Percentiles rank a stretch among this genome's conserved stretches.
phyloP scores from a whole-genome alignment of 2,113 vertebrate species.

The Nematolebias whitei region DNA sequence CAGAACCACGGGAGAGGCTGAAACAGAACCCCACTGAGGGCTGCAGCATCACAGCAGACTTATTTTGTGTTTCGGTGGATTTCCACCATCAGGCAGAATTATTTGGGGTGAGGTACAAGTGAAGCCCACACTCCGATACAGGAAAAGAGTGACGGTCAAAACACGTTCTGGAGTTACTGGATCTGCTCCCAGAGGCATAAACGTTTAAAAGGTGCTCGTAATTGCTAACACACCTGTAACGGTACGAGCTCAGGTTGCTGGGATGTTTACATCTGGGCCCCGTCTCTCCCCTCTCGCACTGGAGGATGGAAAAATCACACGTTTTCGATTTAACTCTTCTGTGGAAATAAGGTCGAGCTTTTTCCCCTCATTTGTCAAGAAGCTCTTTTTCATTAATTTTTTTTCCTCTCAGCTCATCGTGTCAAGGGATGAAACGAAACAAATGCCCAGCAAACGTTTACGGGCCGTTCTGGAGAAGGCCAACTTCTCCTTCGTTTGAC shows the following conservation, averaged over 20 bases:
- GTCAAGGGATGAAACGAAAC: conserved; percentile 20
- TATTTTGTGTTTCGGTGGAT: conserved; percentile 25
- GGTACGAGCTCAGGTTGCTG: conserved; percentile 58
- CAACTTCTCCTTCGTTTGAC: conserved; percentile 36
- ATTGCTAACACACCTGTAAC: conserved; percentile 84
- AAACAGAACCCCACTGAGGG: too few species aligned
- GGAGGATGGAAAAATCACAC: conserved; percentile 62
- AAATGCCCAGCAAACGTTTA: conserved; percentile 6
- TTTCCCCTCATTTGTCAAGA: conserved; percentile 39
- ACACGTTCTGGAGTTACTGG: conserved; percentile 70
- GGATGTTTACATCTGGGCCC: conserved; percentile 72
- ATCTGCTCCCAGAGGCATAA: conserved; percentile 66
- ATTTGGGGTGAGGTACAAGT: conserved; percentile 30
- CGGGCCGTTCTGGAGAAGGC: conserved; percentile 30
- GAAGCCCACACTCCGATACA: conserved; percentile 43
- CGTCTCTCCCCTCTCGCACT: conserved; percentile 46
- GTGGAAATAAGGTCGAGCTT: conserved; percentile 31
- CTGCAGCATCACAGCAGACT: neutral
- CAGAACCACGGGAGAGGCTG: too few species aligned
- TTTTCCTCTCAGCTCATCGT: neutral
- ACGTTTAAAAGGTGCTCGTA: conserved; percentile 77
- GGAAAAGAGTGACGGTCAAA: conserved; percentile 72
- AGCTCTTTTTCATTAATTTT: conserved; percentile 14
- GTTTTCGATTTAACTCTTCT: conserved; percentile 71
- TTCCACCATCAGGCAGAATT: conserved; percentile 16